These are phyloP conservation scores for Calyptommatus sinebrachiatus DNA, from an alignment of 2,113 vertebrate genomes.

Conservation along the genomic window DNA sequence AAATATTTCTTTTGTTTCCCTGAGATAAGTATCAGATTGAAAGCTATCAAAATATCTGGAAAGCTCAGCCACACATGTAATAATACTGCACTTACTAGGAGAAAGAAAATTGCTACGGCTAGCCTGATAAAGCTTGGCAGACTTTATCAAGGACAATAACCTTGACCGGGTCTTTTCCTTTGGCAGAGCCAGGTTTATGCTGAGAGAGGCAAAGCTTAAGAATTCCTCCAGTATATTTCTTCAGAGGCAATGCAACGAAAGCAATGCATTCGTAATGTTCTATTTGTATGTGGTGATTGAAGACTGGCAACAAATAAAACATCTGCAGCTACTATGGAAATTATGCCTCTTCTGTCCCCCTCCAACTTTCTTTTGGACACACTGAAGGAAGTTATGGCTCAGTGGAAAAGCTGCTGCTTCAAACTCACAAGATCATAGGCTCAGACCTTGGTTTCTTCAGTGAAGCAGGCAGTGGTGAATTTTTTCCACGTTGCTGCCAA, in stretches of 20 bases:
- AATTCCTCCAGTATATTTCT: constrained; percentile 19
- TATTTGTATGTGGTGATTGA: neutral
- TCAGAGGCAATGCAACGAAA: constrained; percentile 32
- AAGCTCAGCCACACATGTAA: constrained; percentile 29
- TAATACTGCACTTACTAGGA: constrained; percentile 27
- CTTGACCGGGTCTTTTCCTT: constrained; percentile 35
- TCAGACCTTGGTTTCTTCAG: too few relatives aligned
- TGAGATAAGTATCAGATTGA: constrained; percentile 43
- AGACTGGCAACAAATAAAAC: neutral
- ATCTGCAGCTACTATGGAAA: neutral
- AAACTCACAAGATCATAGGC: too few relatives aligned
- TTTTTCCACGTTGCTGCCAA: too few relatives aligned
- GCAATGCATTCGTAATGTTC: neutral
- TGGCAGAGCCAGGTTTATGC: constrained; percentile 15
- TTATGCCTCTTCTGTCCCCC: neutral
- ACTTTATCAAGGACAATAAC: constrained; percentile 38
- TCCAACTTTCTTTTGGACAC: neutral
- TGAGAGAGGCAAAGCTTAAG: constrained; percentile 12
- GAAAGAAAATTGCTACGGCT: constrained; percentile 34
- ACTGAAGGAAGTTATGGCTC: neutral
- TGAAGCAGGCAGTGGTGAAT: too few relatives aligned
- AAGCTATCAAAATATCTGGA: constrained; percentile 46
- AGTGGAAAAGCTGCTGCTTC: too few relatives aligned
- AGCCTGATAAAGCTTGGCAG: constrained; percentile 41
- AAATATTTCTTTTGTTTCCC: constrained; percentile 45